Conservation (phyloP, 2,888 invertebrate species). For the Trachelus iudaicus region DNA sequence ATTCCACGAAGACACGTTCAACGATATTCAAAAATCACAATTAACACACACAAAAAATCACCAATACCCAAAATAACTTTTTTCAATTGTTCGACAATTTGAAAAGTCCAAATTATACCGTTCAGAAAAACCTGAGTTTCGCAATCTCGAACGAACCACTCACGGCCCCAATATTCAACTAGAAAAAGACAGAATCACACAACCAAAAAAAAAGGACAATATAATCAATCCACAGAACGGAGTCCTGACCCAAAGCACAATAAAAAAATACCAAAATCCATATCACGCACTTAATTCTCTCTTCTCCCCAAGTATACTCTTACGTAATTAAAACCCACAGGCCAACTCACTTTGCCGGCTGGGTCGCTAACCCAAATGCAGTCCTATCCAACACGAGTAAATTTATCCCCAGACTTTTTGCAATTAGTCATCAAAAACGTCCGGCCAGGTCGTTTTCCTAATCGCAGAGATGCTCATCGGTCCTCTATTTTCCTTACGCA, state of each 20-base stretch:
- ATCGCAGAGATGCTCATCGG: slow-evolving; percentile 30
- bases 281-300: background rate
- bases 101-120: background rate
- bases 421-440: slow-evolving; percentile 10
- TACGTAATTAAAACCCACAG: background rate
- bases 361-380: slow-evolving; percentile 47
- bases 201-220: background rate
- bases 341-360: slow-evolving; percentile 3
- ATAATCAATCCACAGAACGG: background rate
- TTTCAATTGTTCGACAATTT: background rate
- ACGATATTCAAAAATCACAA: background rate
- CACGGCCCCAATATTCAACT: background rate
- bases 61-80: background rate
- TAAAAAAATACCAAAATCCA: background rate
- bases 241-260: background rate
- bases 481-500: background rate
- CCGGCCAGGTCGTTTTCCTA: slow-evolving; percentile 2
- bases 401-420: slow-evolving; percentile 38
- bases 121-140: background rate
- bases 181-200: background rate
- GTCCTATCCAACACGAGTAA: slow-evolving; percentile 38
- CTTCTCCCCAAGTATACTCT: background rate
- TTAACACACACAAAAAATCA: background rate
- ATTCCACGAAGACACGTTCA: background rate
- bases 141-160: background rate